phyloP scores from a whole-genome alignment of 2,797 vertebrate genomes.

The Spinibarbus caldwelli region DNA sequence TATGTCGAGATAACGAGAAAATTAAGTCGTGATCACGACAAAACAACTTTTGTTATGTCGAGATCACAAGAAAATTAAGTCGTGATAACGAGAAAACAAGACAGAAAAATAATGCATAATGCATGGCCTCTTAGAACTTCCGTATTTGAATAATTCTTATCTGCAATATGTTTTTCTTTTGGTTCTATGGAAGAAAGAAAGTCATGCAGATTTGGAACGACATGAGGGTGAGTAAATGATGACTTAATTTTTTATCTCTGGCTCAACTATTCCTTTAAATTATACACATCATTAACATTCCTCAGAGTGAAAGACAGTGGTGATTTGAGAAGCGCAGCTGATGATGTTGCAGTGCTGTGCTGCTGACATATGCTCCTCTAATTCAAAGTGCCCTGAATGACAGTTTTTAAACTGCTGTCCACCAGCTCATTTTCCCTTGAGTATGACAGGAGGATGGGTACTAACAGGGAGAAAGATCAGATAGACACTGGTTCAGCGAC shows the following conservation, averaged over 20 bases:
- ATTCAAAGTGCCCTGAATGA: constrained; percentile 13
- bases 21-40: no score
- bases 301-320: constrained; percentile 5
- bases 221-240: neutral
- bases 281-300: constrained; percentile 14
- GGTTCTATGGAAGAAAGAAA: neutral
- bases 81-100: no score
- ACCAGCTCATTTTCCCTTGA: neutral
- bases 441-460: neutral
- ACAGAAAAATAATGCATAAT: no score
- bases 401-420: constrained; percentile 21
- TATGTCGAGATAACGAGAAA: no score
- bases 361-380: constrained; percentile 9
- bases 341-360: neutral
- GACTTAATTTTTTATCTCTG: neutral
- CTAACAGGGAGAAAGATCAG: neutral
- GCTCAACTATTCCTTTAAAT: neutral
- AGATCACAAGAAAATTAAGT: no score
- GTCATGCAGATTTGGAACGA: neutral
- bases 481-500: neutral
- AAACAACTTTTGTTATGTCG: no score
- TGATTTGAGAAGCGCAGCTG: neutral
- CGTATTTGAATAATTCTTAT: neutral
- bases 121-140: no score
- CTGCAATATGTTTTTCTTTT: neutral